These are phyloP conservation scores for Listronotus bonariensis DNA, from an alignment of 1,140 invertebrate species.

Conservation along the genomic window DNA sequence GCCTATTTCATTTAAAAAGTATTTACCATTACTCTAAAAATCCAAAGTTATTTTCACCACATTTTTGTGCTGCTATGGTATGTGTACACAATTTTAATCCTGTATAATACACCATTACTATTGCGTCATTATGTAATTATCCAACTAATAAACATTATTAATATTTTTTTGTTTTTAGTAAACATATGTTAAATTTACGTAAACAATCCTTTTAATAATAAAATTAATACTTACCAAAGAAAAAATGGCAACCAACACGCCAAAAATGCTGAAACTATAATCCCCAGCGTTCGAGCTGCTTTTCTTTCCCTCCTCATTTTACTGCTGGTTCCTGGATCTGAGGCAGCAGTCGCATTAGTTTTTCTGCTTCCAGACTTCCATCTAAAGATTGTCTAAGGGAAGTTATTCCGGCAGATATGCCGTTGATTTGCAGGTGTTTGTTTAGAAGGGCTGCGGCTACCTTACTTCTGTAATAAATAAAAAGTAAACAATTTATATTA, in stretches of 20 bases:
- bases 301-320: conserved; percentile 93
- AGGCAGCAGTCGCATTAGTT: conserved; percentile 55
- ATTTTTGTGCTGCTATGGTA: too few relatives aligned
- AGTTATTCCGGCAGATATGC: conserved; percentile 73
- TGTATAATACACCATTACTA: too few relatives aligned
- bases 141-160: too few relatives aligned
- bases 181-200: too few relatives aligned
- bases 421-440: conserved; percentile 86
- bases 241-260: conserved; percentile 96
- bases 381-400: conserved; percentile 58
- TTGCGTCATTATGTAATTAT: too few relatives aligned
- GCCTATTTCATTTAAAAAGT: too few relatives aligned
- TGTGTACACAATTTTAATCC: too few relatives aligned
- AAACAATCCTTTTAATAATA: too few relatives aligned
- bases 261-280: conserved; percentile 93
- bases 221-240: conserved; percentile 79
- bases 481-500: not conserved
- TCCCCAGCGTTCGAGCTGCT: conserved; percentile 90
- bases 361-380: conserved; percentile 61
- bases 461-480: conserved; percentile 71
- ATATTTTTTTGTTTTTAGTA: too few relatives aligned
- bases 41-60: too few relatives aligned
- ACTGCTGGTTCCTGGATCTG: conserved; percentile 64
- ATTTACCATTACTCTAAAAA: too few relatives aligned
- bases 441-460: conserved; percentile 81